Conservation (phyloP, 2,113 vertebrate genomes). For the Chrysemys picta region DNA sequence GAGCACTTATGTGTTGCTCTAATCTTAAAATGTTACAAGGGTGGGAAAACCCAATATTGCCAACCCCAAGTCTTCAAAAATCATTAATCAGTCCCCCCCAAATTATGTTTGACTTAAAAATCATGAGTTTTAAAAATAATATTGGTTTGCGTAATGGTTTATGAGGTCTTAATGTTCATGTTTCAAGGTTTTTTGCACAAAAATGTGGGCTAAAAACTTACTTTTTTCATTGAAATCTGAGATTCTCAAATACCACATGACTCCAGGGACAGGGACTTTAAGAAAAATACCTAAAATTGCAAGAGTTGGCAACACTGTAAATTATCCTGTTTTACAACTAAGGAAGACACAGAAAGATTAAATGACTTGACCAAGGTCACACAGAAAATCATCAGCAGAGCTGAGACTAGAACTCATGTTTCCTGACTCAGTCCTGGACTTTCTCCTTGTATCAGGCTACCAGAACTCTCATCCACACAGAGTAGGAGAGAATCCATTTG, state of each 20-base stretch:
- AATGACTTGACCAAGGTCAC: not conserved
- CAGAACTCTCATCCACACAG: not conserved
- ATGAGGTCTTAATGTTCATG: not conserved
- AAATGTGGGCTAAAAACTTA: not conserved
- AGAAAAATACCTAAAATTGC: not conserved
- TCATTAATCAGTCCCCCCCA: not conserved
- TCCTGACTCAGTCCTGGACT: not conserved
- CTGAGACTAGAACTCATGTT: not conserved
- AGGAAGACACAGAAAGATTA: not conserved
- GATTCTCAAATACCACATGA: not conserved
- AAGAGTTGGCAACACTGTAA: not conserved
- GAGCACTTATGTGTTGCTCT: not conserved
- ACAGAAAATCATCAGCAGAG: not conserved
- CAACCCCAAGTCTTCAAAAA: not conserved
- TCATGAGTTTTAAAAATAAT: not conserved
- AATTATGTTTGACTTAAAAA: not conserved
- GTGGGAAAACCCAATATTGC: not conserved
- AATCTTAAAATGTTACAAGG: not conserved
- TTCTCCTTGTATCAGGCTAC: not conserved
- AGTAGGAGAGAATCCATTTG: not conserved
- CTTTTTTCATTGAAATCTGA: not conserved
- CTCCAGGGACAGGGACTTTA: not conserved
- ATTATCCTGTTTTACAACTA: not conserved
- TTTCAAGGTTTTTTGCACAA: not conserved
- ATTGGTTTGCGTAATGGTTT: not conserved